These are phyloP conservation scores for Spea multiplicata DNA, from an alignment of 2,113 vertebrate genomes.

Conservation along the genomic window DNA sequence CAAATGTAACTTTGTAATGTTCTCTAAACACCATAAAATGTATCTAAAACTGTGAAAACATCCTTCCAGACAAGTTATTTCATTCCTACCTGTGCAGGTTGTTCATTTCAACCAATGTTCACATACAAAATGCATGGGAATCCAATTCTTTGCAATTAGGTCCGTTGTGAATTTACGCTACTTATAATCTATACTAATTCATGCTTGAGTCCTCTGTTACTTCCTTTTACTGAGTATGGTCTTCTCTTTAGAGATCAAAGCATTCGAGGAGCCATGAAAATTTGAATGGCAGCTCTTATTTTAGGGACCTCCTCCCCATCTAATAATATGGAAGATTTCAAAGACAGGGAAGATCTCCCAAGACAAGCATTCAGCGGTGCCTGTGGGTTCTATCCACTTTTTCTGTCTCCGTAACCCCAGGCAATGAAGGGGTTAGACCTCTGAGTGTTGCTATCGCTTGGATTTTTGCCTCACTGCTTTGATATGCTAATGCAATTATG, in stretches of 20 bases:
- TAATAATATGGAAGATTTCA: slow-evolving; percentile 22
- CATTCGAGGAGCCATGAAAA: background rate
- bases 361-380: background rate
- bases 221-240: background rate
- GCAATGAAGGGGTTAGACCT: slow-evolving; percentile 41
- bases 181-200: slow-evolving; percentile 8
- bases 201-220: background rate
- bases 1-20: too few relatives aligned
- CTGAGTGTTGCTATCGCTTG: slow-evolving; percentile 17
- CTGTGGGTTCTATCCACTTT: background rate
- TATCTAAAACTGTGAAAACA: too few relatives aligned
- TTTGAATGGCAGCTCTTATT: slow-evolving; percentile 23
- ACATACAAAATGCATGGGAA: too few relatives aligned
- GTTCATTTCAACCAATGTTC: too few relatives aligned
- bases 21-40: too few relatives aligned
- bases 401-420: slow-evolving; percentile 2
- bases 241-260: background rate
- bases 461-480: slow-evolving; percentile 37
- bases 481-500: slow-evolving; percentile 47
- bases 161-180: background rate
- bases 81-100: too few relatives aligned
- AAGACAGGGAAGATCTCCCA: slow-evolving; percentile 30
- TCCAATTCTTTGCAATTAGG: background rate
- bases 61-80: too few relatives aligned
- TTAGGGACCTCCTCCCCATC: background rate